Base-by-base conservation (phyloP, 2,797 vertebrate genomes). In the Eulemur albifrons region DNA sequence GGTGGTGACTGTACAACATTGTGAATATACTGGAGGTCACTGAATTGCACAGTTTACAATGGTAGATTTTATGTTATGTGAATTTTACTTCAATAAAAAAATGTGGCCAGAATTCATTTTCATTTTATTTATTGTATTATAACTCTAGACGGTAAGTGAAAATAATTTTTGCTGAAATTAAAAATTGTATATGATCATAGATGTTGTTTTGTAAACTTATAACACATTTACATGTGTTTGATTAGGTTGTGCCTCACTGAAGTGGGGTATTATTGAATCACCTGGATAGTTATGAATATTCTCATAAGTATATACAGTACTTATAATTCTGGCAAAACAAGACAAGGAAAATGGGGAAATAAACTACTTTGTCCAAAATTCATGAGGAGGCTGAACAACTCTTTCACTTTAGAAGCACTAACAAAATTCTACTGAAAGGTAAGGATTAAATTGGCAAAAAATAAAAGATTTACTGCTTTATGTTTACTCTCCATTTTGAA, bases 41-140 rank as follows among this genome's bases (percentile, higher is more conserved):
- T 81, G 65, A 93, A 54, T 11, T 72, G 27, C 30, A 72, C 2
- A 61, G 65, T 83, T 75, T 93, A 85, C 5, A 48, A 43, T 43
- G 17, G 48, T 67, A 2, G 72, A 73, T 91, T 97, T 92, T 67
- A 40, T 50, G 67, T 79, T 89, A 86, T n/a, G 11, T 76, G 38
- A 94, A 40, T 61, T 96, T 83, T 84, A 89, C 32, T 17, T 80
- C 32, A 82, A 85, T 73, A 77, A 70, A 75, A 85, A 94, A 90
- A 81, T 59, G 57, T 61, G 11, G n/a, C 12, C 45, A 90, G 27
- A 76, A 73, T 35, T 70, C 20, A 35, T 95, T 83, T 82, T 70
- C 38, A 92, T 73, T 93, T 93, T 83, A 93, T 72, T 85, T 95
- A 48, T 72, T 96, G 84, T 38, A 48, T 76, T 95, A 84, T 43